These are phyloP conservation scores for Sturnus vulgaris DNA, from an alignment of 2,113 vertebrate species.

Conservation along the genomic window DNA sequence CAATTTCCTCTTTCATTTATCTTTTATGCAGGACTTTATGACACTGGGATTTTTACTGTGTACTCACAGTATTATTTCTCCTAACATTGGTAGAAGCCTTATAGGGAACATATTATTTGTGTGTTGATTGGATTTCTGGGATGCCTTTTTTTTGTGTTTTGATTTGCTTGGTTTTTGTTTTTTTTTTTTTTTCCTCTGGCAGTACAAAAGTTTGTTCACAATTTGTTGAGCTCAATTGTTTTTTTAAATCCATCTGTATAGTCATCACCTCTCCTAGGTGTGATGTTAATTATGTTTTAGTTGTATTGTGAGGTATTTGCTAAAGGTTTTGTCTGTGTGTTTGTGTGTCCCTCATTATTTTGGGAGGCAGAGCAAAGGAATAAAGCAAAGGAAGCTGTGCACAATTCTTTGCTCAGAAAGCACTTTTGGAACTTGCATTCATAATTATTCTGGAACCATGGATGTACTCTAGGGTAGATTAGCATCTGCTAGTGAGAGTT, in stretches of 20 bases:
- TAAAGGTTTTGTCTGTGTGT: not conserved
- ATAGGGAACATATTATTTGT: not conserved
- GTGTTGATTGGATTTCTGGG: not conserved
- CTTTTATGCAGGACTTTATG: not conserved
- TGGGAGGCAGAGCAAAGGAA: not conserved
- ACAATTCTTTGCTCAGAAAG: not conserved
- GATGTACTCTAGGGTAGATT: not conserved
- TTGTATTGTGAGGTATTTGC: not conserved
- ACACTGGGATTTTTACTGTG: not conserved
- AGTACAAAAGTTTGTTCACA: not conserved
- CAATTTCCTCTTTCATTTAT: not conserved
- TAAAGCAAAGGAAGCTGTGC: not conserved
- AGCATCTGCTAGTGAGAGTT: slow-evolving; percentile 14
- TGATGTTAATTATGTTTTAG: not conserved
- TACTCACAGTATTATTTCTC: not conserved
- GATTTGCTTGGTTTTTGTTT: not conserved
- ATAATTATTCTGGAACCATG: not conserved
- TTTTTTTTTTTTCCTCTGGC: not conserved
- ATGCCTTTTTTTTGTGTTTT: not conserved
- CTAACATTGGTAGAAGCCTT: not conserved
- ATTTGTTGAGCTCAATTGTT: not conserved
- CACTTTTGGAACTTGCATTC: not conserved
- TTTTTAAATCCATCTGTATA: not conserved
- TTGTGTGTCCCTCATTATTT: not conserved
- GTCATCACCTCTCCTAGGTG: not conserved